Conservation (phyloP, 2,888 invertebrate genomes). For the Dyspetes luteomarginatus region DNA sequence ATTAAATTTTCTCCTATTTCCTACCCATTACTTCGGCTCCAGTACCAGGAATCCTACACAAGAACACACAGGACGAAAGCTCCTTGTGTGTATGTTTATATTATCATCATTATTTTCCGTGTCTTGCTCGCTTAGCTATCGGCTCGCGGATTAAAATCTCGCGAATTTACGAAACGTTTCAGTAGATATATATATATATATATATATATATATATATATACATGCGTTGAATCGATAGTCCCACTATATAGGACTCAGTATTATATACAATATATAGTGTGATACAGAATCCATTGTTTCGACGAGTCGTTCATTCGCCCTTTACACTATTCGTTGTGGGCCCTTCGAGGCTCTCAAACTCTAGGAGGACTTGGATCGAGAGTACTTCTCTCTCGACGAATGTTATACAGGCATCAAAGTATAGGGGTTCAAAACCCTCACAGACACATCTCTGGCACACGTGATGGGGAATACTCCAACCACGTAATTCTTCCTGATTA, state of each 20-base stretch:
- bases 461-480: constrained; percentile 45
- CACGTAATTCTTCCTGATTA: constrained; percentile 52
- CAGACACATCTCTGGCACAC: constrained; percentile 27
- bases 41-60: no score
- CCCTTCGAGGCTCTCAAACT: constrained; percentile 26
- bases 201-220: no score
- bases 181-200: no score
- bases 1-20: no score
- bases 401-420: constrained; percentile 28
- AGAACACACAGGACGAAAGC: no score
- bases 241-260: background rate
- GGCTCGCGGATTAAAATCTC: no score
- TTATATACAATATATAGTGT: constrained; percentile 15
- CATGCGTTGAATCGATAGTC: background rate
- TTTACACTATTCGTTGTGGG: constrained; percentile 46
- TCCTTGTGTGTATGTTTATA: no score
- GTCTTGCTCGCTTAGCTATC: no score
- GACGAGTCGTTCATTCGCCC: constrained; percentile 65
- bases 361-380: constrained; percentile 44
- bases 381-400: constrained; percentile 34
- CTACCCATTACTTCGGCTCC: no score
- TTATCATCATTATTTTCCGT: no score
- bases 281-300: constrained; percentile 75
- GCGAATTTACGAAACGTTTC: no score
- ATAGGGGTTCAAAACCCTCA: constrained; percentile 12